Percentiles rank a stretch among this genome's conserved stretches.
phyloP scores from a whole-genome alignment of 2,797 vertebrate species.

The Falco concolor region DNA sequence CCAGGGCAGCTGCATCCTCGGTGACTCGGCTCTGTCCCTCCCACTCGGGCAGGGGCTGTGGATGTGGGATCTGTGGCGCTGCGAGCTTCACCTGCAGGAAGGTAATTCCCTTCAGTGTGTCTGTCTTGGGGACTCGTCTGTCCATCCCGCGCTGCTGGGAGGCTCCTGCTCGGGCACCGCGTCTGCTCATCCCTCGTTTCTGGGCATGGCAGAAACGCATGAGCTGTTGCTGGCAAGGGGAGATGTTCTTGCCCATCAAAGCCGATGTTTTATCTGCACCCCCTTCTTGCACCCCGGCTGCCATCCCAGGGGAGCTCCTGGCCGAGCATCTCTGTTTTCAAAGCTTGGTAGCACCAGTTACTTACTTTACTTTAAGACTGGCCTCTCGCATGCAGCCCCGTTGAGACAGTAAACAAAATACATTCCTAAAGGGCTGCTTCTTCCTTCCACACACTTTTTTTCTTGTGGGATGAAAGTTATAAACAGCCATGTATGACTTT shows the following conservation, averaged over 20 bases:
- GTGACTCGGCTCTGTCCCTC: not conserved
- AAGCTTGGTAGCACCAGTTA: not conserved
- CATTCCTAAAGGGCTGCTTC: not conserved
- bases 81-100: not conserved
- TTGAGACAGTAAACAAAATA: not conserved
- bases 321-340: not conserved
- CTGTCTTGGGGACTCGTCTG: not conserved
- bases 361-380: too few relatives aligned
- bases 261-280: too few relatives aligned
- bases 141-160: too few relatives aligned
- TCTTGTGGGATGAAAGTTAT: not conserved
- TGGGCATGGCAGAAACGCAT: fast-evolving
- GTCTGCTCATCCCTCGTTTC: not conserved
- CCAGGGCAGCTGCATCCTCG: fast-evolving
- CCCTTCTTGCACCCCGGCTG: not conserved
- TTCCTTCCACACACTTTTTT: not conserved
- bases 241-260: not conserved
- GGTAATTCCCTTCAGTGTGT: not conserved
- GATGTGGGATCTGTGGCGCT: fast-evolving
- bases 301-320: not conserved
- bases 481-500: not conserved
- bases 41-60: not conserved
- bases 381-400: not conserved
- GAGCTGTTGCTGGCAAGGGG: not conserved
- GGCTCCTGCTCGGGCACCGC: not conserved